Evolutionary conservation across 2,888 invertebrate genomes (phyloP).

Genomic region (Dynastes grantii): DNA sequence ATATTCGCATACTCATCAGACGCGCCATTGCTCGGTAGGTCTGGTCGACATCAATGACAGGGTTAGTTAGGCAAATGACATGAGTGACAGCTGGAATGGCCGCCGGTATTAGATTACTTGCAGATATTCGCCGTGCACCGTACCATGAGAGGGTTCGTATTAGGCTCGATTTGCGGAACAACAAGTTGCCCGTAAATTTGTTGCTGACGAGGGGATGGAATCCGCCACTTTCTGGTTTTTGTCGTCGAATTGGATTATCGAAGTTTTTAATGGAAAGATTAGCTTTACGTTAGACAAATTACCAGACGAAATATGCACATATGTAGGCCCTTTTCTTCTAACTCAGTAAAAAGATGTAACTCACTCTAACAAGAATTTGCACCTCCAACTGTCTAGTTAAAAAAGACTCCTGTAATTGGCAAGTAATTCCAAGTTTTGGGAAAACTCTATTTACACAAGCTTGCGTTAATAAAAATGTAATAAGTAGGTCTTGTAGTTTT

Average conservation of each 20-base stretch:
- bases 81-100: constrained; percentile 69
- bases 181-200: constrained; percentile 47
- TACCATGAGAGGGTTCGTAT: constrained; percentile 23
- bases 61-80: constrained; percentile 66
- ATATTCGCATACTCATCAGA: constrained; percentile 67
- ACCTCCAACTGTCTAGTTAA: no score
- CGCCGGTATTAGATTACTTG: constrained; percentile 68
- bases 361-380: no score
- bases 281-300: not conserved
- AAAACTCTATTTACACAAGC: no score
- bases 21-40: constrained; percentile 60
- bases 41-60: constrained; percentile 65
- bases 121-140: constrained; percentile 58
- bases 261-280: not conserved
- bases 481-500: no score
- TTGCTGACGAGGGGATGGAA: constrained; percentile 40
- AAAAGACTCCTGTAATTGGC: no score
- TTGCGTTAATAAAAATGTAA: no score
- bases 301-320: not conserved
- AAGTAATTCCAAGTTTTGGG: no score
- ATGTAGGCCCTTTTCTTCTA: not conserved
- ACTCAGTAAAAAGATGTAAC: no score
- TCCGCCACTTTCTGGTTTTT: constrained; percentile 44
- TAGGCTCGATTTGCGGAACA: constrained; percentile 34
- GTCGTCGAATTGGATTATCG: constrained; percentile 14